phyloP scores from a whole-genome alignment of 2,888 invertebrate species.

The Dryococelus australis region DNA sequence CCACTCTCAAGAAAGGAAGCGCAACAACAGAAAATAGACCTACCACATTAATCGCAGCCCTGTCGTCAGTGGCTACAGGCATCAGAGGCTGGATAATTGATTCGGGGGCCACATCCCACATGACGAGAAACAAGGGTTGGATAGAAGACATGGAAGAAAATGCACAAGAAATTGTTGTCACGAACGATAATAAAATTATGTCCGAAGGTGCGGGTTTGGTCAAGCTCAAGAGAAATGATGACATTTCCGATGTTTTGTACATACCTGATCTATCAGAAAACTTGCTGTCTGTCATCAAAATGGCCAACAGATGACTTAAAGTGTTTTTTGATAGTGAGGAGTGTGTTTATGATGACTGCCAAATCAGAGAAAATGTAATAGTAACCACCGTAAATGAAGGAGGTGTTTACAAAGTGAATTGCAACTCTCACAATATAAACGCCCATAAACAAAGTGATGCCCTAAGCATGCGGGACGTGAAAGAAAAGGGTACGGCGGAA shows the following conservation, averaged over 20 bases:
- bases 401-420: too few relatives aligned
- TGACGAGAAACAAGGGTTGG: neutral
- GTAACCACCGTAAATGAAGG: too few relatives aligned
- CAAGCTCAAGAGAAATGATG: neutral
- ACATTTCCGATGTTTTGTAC: neutral
- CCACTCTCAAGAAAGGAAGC: neutral
- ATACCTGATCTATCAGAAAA: neutral
- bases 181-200: neutral
- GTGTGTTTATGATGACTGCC: neutral
- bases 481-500: too few relatives aligned
- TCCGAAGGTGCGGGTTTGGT: neutral
- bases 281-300: neutral
- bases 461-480: too few relatives aligned
- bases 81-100: neutral
- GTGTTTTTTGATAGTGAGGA: neutral
- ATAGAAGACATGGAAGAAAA: too few relatives aligned
- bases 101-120: neutral
- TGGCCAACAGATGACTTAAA: neutral
- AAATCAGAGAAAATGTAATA: too few relatives aligned
- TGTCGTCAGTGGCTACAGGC: neutral
- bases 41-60: neutral
- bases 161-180: too few relatives aligned
- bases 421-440: too few relatives aligned
- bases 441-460: too few relatives aligned
- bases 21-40: neutral